Base-by-base conservation (phyloP, 1,140 invertebrate species). In the Stenopsyche tienmushanensis region DNA sequence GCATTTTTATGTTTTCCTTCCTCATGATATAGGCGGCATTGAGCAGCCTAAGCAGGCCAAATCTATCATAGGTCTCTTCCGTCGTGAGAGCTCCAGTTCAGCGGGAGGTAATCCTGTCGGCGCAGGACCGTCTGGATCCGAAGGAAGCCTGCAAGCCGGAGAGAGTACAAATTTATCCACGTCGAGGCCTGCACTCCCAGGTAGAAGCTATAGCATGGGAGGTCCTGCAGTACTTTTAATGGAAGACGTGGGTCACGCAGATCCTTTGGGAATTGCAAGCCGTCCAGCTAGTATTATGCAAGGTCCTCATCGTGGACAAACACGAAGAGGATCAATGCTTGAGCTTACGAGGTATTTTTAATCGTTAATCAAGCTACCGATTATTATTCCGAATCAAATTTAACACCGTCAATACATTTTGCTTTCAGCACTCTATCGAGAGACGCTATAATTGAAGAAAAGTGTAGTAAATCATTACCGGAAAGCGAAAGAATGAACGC, bases 1-100 rank as follows among this genome's bases (percentile, higher is more conserved):
- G 76, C 65, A 74, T 72, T 74, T 71, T 73, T 49, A 64, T 71
- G 72, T 72, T 60, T 71, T 67, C 62, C 26, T 72, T 72, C 70
- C 25, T 66, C 66, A 73, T 45, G 41, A 71, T 66, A 70, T 76
- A 88, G 86, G 86, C 78, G 86, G 85, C 74, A 83, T 88, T 78
- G 85, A 86, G 76, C 86, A 87, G 79, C 83, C 84, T 83, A 85
- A 84, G 83, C 84, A 83, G 80, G 81, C 84, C 66, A 86, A 86
- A 78, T 87, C 85, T 78, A 85, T 88, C 78, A 87, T 88, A 83
- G 86, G 86, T 82, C 81, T 88, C 41, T 88, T 88, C 76, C 80
- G 85, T 72, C 83, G 85, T 72, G 86, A 87, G 73, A 87, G 85
- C 75, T 80, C 83, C 62, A 81, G 84, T 68, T 87, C 85, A 0